Evolutionary conservation across 1,140 invertebrate species (phyloP).

Genomic region (Pristionchus pacificus): DNA sequence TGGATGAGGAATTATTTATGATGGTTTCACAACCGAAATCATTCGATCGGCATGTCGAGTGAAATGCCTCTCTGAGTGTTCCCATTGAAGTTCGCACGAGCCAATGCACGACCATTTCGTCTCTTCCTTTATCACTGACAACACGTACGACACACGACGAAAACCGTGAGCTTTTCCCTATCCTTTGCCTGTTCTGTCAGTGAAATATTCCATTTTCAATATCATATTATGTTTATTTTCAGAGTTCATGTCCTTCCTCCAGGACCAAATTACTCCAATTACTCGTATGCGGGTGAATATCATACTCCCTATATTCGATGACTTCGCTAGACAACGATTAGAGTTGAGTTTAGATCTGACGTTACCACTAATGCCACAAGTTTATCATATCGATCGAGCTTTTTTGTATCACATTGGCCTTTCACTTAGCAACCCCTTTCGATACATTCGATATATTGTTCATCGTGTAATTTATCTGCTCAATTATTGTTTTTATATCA

Average conservation of each 20-base stretch:
- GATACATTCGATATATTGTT: too few relatives aligned
- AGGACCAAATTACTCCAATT: constrained; percentile 17
- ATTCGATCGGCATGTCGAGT: not conserved
- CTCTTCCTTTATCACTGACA: constrained; percentile 37
- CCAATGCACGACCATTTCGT: constrained; percentile 33
- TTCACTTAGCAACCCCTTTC: too few relatives aligned
- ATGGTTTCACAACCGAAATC: not conserved
- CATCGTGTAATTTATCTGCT: too few relatives aligned
- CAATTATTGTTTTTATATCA: too few relatives aligned
- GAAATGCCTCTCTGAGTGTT: not conserved
- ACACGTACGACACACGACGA: constrained; percentile 35
- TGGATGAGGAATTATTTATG: not conserved
- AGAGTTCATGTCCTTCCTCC: constrained; percentile 12
- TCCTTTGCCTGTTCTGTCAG: not conserved
- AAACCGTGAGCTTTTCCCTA: not conserved
- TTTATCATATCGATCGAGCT: too few relatives aligned
- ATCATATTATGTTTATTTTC: not conserved
- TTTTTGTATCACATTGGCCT: too few relatives aligned
- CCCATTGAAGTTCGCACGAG: constrained; percentile 6
- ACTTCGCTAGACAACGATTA: too few relatives aligned
- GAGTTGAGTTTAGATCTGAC: too few relatives aligned
- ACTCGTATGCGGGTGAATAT: constrained; percentile 29
- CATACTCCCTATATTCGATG: constrained; percentile 24
- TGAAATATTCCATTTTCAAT: constrained; percentile 10
- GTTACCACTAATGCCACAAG: too few relatives aligned